phyloP scores from a whole-genome alignment of 2,797 vertebrate genomes.

The Bradypodion ventrale region DNA sequence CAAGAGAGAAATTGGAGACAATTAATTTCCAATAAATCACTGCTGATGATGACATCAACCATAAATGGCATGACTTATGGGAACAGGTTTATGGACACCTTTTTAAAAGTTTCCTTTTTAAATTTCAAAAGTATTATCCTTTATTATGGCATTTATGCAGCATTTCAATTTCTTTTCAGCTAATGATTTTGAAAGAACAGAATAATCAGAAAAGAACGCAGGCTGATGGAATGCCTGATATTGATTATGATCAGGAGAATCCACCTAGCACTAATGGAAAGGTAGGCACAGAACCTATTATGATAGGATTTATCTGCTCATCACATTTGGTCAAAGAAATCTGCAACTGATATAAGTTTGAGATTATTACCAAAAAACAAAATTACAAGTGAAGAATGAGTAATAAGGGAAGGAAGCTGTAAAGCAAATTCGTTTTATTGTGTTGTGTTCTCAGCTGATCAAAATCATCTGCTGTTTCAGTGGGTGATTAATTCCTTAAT shows the following conservation, averaged over 20 bases:
- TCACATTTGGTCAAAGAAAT: background rate
- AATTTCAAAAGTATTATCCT: background rate
- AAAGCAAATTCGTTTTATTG: background rate
- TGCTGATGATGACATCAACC: no score
- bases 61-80: no score
- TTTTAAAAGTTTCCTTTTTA: background rate
- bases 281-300: conserved; percentile 72
- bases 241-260: conserved; percentile 86
- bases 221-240: conserved; percentile 82
- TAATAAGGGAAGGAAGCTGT: background rate
- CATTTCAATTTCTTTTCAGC: conserved; percentile 72
- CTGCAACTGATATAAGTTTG: background rate
- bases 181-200: conserved; percentile 92
- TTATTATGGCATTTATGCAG: background rate
- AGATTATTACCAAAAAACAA: no score
- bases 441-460: background rate
- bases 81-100: no score
- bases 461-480: background rate
- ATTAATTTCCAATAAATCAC: no score
- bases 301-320: fast-evolving
- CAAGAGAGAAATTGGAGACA: no score
- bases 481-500: background rate
- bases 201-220: conserved; percentile 87
- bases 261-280: conserved; percentile 89
- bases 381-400: background rate